A percentile compares a stretch with the other conserved stretches of the same genome.
phyloP scores from a whole-genome alignment of 2,113 vertebrate species.

The Phaetusa simplex region DNA sequence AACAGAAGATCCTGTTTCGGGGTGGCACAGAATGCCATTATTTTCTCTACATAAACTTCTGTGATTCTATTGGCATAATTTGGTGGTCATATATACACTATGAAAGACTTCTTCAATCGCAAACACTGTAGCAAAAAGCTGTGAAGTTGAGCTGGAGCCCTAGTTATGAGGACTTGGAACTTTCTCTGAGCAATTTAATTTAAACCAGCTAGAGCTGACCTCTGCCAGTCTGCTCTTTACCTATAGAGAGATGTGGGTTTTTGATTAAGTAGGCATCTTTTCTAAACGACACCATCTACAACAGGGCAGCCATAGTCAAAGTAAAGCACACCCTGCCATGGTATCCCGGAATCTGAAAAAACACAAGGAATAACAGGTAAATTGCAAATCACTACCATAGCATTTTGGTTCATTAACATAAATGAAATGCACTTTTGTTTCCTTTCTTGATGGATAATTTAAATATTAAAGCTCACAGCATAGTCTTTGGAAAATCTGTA shows the following conservation, averaged over 20 bases:
- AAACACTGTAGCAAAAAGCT: neutral
- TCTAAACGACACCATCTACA: neutral
- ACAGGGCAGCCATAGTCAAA: neutral
- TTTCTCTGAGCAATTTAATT: neutral
- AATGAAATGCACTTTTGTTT: neutral
- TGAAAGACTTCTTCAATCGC: neutral
- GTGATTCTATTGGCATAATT: neutral
- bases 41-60: neutral
- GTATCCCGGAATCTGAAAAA: neutral
- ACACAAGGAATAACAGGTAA: neutral
- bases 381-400: neutral
- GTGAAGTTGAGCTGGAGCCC: neutral
- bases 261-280: neutral
- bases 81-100: neutral
- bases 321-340: neutral
- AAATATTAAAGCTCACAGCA: neutral
- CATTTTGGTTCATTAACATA: neutral
- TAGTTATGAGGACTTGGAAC: neutral
- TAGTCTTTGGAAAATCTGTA: neutral
- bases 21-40: neutral
- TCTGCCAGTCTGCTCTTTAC: neutral
- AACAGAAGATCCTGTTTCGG: neutral
- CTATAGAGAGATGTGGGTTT: neutral
- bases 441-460: neutral
- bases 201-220: neutral